These are phyloP conservation scores for Drosophila hawaiiensis DNA, from an alignment of 2,888 invertebrate genomes.

Conservation along the genomic window DNA sequence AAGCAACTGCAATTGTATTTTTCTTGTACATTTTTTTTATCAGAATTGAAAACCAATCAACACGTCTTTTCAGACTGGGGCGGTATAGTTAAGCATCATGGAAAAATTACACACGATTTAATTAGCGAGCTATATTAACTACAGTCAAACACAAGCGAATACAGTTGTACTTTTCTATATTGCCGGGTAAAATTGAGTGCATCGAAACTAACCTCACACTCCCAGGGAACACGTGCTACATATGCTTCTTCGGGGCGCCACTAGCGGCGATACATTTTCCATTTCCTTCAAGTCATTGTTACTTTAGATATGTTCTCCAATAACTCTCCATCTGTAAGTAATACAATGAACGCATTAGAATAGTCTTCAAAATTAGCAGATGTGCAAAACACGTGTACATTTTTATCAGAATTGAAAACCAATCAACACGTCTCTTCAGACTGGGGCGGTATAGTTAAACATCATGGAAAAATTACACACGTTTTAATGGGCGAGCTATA, in stretches of 20 bases:
- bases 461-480: constrained; percentile 31
- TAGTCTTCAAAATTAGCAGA: not conserved
- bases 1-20: not conserved
- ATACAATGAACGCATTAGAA: not conserved
- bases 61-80: constrained; percentile 64
- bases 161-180: not conserved
- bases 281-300: not conserved
- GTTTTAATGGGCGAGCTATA: not conserved
- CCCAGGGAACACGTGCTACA: constrained; percentile 37
- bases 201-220: constrained; percentile 45
- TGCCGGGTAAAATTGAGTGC: not conserved
- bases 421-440: constrained; percentile 64
- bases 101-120: not conserved
- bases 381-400: constrained; percentile 5
- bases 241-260: not conserved
- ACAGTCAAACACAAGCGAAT: not conserved
- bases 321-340: constrained; percentile 20
- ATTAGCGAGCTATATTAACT: not conserved
- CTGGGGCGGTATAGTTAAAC: constrained; percentile 61
- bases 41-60: constrained; percentile 57
- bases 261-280: not conserved
- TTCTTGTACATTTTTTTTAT: constrained; percentile 7
- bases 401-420: constrained; percentile 49
- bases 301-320: not conserved
- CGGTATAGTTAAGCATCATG: constrained; percentile 58